Evolutionary conservation across 2,113 vertebrate species (phyloP).

Genomic region (Erinaceus europaeus): DNA sequence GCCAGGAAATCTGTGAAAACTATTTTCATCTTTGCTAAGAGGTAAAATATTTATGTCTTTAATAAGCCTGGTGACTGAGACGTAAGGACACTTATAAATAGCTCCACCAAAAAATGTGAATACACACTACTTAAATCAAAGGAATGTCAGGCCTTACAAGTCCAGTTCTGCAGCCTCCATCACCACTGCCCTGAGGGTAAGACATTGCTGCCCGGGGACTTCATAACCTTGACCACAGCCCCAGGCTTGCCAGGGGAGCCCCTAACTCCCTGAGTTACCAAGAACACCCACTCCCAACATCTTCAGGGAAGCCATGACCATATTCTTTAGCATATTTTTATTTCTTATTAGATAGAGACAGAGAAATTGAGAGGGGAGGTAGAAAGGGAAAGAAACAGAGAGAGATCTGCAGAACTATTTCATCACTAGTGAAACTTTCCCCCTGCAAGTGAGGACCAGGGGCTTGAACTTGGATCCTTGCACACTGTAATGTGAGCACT

Average conservation of each 20-base stretch:
- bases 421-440: no score
- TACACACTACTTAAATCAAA: not conserved
- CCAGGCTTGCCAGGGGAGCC: not conserved
- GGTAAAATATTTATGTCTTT: slow-evolving; percentile 71
- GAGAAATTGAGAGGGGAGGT: no score
- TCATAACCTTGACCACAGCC: not conserved
- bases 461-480: no score
- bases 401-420: no score
- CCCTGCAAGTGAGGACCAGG: no score
- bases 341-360: no score
- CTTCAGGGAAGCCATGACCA: not conserved
- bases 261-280: no score
- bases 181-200: fast-evolving
- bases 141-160: not conserved
- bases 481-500: no score
- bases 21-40: slow-evolving; percentile 67
- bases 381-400: no score
- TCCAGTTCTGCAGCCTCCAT: not conserved
- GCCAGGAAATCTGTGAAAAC: slow-evolving; percentile 69
- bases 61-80: slow-evolving; percentile 52
- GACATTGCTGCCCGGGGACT: not conserved
- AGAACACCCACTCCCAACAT: not conserved
- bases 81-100: slow-evolving; percentile 35
- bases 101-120: not conserved
- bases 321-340: no score